Evolutionary conservation across 1,140 invertebrate species (phyloP).

Genomic region (Lasioglossum albipes): DNA sequence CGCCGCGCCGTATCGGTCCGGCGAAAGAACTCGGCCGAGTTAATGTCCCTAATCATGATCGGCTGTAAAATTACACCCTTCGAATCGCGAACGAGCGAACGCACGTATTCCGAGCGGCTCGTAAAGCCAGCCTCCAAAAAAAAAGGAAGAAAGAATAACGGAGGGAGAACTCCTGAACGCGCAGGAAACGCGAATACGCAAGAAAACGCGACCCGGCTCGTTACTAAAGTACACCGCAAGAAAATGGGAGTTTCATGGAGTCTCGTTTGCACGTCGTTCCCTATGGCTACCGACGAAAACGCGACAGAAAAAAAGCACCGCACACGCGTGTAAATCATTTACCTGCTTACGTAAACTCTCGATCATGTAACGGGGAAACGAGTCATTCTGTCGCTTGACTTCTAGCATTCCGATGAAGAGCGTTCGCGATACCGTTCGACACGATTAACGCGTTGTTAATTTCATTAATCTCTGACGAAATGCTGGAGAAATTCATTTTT

Average conservation of each 20-base stretch:
- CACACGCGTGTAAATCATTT: not conserved
- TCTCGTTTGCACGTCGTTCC: slow-evolving; percentile 4
- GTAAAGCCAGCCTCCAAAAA: slow-evolving; percentile 42
- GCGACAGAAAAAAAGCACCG: not conserved
- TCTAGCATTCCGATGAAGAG: not conserved
- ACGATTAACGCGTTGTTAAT: too few relatives aligned
- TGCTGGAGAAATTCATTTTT: too few relatives aligned
- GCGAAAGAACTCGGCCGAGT: slow-evolving; percentile 40
- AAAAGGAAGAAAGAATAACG: too few relatives aligned
- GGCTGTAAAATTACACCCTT: slow-evolving; percentile 56
- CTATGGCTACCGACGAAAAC: not conserved
- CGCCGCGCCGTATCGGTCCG: not conserved
- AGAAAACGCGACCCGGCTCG: not conserved
- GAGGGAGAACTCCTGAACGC: not conserved
- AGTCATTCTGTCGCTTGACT: not conserved
- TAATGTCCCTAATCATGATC: slow-evolving; percentile 56
- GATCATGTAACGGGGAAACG: not conserved
- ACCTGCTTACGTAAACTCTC: not conserved
- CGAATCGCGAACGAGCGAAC: slow-evolving; percentile 51
- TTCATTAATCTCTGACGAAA: too few relatives aligned
- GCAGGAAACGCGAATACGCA: slow-evolving; percentile 10
- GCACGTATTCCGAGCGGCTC: slow-evolving; percentile 44
- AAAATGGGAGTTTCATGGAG: not conserved
- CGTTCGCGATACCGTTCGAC: too few relatives aligned
- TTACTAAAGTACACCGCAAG: not conserved